These are phyloP conservation scores for Epizoanthus rinbou DNA, from an alignment of 92 coral and sea anemone species.

Conservation along the genomic window DNA sequence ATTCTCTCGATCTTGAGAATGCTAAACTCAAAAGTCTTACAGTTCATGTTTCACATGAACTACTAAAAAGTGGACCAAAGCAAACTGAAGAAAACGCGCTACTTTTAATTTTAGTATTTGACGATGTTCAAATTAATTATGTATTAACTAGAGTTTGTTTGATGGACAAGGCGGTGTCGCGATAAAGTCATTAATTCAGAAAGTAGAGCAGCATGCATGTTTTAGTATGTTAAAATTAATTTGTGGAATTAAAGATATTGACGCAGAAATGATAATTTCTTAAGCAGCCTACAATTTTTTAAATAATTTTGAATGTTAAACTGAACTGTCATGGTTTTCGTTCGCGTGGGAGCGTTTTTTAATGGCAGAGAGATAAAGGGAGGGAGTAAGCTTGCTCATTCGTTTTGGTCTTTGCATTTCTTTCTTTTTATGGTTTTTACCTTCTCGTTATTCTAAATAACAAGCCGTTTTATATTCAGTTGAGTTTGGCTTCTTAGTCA, in stretches of 20 bases:
- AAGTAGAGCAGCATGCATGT: constrained; percentile 18
- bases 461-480: too few relatives aligned
- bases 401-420: constrained; percentile 23
- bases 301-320: not conserved
- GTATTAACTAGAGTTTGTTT: constrained; percentile 30
- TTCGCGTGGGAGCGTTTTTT: not conserved
- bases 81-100: not conserved
- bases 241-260: not conserved
- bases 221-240: constrained; percentile 31
- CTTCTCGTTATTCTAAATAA: not conserved
- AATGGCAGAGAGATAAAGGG: too few relatives aligned
- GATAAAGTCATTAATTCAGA: constrained; percentile 3
- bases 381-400: constrained; percentile 45
- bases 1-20: too few relatives aligned
- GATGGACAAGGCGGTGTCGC: constrained; percentile 4
- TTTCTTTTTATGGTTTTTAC: not conserved
- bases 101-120: not conserved
- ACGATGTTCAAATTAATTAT: constrained; percentile 35
- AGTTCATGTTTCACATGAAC: too few relatives aligned
- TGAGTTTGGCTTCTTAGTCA: too few relatives aligned
- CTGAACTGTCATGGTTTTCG: too few relatives aligned
- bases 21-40: too few relatives aligned
- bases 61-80: not conserved
- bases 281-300: not conserved
- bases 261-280: not conserved